Evolutionary conservation across 2,888 invertebrate genomes (phyloP), one percentile per base, ranked within the genome.

Genomic region (Drosophila peninsularis): DNA sequence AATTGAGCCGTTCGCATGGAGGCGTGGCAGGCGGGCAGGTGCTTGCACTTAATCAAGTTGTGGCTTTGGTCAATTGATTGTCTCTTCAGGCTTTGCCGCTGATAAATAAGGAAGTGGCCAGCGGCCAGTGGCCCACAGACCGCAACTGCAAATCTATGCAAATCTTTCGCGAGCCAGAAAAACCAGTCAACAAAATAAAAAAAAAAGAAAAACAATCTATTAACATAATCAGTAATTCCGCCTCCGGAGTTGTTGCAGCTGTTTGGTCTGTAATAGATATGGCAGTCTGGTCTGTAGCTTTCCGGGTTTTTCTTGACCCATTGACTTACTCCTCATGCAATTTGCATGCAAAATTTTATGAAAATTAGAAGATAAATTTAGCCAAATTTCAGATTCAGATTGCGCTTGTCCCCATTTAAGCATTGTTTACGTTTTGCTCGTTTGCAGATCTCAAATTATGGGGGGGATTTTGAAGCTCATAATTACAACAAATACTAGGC

Each of bases 201-300:
- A 13, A 13, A 42, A 7, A 21, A 17, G 7, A 50, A 69, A 82
- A 71, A 72, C 73, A 66, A 78, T 87, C 87, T 84, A 87, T 88
- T 81, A 87, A 74, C 82, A 73, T 81, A 72, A 84, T 79, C 62
- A 53, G 55, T 71, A 89, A 87, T 87, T 85, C 77, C 87, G 89
- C 89, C 81, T 83, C 67, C 57, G 75, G 75, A 54, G 55, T 24
- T 65, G 32, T 19, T 49, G 34, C 39, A 61, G 54, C 68, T 77
- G 73, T 56, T 73, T n/a, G 10, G 41, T 54, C 32, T 64, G 62
- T 34, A 47, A 47, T 30, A 21, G 17, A 41, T 21, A 21, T 24
- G 24, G 45, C 37, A 21, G 39, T 14, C 10, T 13, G 61, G 39
- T 13, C 13, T n/a, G 54, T 7, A 21, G 67, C 49, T 70, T 62